phyloP scores from a whole-genome alignment of 1,140 invertebrate genomes.

The Pseudomyrmex gracilis region DNA sequence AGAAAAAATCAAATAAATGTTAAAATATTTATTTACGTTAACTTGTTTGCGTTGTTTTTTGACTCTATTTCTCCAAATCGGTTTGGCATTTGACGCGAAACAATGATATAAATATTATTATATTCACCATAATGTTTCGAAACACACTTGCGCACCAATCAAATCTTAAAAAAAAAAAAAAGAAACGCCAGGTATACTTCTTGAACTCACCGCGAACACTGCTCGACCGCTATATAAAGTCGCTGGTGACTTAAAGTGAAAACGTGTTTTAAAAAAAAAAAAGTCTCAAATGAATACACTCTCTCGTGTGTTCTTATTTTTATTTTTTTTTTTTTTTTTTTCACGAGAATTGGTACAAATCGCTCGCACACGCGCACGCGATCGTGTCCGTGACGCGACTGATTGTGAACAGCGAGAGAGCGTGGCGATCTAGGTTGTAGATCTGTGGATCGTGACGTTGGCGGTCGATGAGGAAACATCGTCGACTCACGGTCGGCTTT shows the following conservation, averaged over 20 bases:
- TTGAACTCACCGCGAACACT: conserved; percentile 35
- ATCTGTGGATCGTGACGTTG: conserved; percentile 52
- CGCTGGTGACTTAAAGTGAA: background rate
- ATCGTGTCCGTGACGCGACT: conserved; percentile 27
- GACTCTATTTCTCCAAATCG: too few relatives aligned
- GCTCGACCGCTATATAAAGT: conserved; percentile 20
- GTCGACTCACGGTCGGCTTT: conserved; percentile 6
- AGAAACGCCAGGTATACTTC: background rate
- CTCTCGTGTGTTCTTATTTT: conserved; percentile 20
- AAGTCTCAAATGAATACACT: background rate
- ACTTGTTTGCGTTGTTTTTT: background rate
- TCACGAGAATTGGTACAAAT: background rate
- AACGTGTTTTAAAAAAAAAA: background rate
- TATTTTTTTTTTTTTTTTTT: too few relatives aligned
- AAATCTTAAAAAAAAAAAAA: background rate
- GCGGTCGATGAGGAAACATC: conserved; percentile 56
- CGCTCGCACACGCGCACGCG: conserved; percentile 11
- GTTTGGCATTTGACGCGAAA: background rate
- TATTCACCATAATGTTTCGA: conserved; percentile 40
- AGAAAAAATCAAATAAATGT: too few relatives aligned
- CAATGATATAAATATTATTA: conserved; percentile 5
- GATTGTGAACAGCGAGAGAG: conserved; percentile 22
- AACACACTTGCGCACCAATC: background rate
- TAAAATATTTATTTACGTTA: too few relatives aligned
- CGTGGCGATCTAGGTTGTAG: conserved; percentile 55